phyloP scores from a whole-genome alignment of 2,888 invertebrate species.

The Agriopis leucophaearia region DNA sequence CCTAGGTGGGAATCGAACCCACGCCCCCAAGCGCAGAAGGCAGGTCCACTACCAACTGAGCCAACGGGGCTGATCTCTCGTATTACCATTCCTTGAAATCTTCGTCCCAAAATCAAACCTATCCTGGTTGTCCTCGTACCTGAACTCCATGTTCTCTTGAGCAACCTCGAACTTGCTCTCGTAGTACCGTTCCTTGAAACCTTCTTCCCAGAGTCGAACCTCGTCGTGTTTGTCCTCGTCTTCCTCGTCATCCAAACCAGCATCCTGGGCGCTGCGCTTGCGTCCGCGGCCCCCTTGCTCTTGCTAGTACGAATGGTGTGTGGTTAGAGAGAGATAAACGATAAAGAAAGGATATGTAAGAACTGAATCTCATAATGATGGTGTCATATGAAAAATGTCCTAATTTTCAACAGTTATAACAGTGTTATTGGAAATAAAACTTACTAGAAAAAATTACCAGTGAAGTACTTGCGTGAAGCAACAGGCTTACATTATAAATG shows the following conservation, averaged over 20 bases:
- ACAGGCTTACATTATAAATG: no score
- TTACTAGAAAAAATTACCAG: no score
- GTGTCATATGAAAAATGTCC: no score
- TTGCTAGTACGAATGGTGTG: slow-evolving; percentile 51
- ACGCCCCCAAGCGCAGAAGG: no score
- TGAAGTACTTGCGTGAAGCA: no score
- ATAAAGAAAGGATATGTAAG: neutral
- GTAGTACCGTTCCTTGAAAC: slow-evolving; percentile 99
- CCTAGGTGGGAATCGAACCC: no score
- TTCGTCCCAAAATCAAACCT: slow-evolving; percentile 97
- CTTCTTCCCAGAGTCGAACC: slow-evolving; percentile 97
- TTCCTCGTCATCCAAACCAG: slow-evolving; percentile 86
- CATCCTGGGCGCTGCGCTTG: slow-evolving; percentile 83
- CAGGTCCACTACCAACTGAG: no score
- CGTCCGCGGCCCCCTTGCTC: slow-evolving; percentile 69
- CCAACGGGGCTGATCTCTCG: no score
- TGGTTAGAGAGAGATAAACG: slow-evolving; percentile 7
- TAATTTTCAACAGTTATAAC: no score
- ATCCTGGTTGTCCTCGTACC: slow-evolving; percentile 90
- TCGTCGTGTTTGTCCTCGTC: slow-evolving; percentile 94
- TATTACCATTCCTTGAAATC: slow-evolving; percentile 99
- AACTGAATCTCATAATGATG: no score
- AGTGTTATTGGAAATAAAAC: no score
- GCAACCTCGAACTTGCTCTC: slow-evolving; percentile 96
- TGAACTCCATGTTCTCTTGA: slow-evolving; percentile 92